A percentile compares a stretch with the other conserved stretches of the same genome.
Conservation (phyloP, 2,113 vertebrate species). For the Isurus oxyrinchus region DNA sequence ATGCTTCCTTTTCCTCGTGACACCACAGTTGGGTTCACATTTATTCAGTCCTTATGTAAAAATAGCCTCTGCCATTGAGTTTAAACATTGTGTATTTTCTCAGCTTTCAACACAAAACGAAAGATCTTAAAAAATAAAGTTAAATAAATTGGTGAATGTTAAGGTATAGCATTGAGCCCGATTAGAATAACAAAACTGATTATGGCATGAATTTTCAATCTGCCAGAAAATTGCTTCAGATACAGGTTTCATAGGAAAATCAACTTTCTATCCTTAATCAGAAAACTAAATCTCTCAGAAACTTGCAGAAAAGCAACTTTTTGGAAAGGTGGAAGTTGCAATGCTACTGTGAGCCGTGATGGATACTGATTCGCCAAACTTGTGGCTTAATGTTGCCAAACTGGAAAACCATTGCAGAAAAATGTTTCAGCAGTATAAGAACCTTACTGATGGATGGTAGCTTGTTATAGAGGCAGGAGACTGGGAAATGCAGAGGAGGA, state of each 20-base stretch:
- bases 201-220: neutral
- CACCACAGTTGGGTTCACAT: neutral
- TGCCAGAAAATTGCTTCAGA: neutral
- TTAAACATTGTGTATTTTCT: neutral
- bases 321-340: neutral
- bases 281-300: neutral
- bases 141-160: neutral
- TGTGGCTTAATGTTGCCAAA: neutral
- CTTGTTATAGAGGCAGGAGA: neutral
- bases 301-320: neutral
- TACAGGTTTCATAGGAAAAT: neutral
- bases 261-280: neutral
- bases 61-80: neutral
- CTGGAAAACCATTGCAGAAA: neutral
- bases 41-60: neutral
- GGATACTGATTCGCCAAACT: neutral
- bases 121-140: neutral
- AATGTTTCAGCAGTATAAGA: neutral
- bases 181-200: neutral
- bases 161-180: neutral
- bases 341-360: neutral
- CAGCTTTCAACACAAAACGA: neutral
- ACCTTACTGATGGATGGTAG: neutral
- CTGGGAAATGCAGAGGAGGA: neutral
- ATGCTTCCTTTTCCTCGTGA: neutral